Evolutionary conservation across 2,888 invertebrate species (phyloP).

Genomic region (Dynastes grantii): DNA sequence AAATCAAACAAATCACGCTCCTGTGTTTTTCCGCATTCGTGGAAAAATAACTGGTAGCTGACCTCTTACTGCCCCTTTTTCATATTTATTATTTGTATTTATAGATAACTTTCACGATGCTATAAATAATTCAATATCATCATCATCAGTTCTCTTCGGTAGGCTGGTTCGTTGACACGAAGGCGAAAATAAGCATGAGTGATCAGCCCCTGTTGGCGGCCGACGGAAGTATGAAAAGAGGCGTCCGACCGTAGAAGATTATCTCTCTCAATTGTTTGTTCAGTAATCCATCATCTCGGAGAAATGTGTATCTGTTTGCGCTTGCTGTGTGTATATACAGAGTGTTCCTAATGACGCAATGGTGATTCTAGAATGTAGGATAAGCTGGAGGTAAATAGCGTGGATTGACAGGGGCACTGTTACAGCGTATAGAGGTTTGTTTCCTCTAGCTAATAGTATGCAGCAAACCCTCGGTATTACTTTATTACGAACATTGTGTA

Average conservation of each 20-base stretch:
- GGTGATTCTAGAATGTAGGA: conserved; percentile 8
- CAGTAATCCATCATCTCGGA: conserved; percentile 64
- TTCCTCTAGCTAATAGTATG: too few relatives aligned
- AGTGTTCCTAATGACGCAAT: conserved; percentile 1
- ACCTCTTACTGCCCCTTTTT: neutral
- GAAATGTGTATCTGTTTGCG: conserved; percentile 24
- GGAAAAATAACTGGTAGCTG: neutral
- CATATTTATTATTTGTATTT: conserved; percentile 29
- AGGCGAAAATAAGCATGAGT: conserved; percentile 56
- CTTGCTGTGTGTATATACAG: conserved; percentile 23
- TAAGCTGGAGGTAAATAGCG: neutral
- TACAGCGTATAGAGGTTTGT: too few relatives aligned
- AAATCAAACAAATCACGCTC: too few relatives aligned
- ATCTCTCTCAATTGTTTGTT: conserved; percentile 63
- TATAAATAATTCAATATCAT: conserved; percentile 47
- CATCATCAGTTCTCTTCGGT: conserved; percentile 22
- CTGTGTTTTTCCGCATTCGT: neutral
- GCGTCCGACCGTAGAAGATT: conserved; percentile 60
- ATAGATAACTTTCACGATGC: conserved; percentile 31
- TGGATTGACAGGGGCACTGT: conserved; percentile 8
- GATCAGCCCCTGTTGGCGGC: conserved; percentile 49
- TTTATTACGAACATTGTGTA: too few relatives aligned
- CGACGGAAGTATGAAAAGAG: conserved; percentile 57
- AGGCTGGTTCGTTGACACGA: conserved; percentile 36
- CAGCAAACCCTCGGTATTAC: too few relatives aligned